A percentile compares a stretch with the other conserved stretches of the same genome.
Conservation (phyloP, 2,888 invertebrate genomes). For the Melieria crassipennis region DNA sequence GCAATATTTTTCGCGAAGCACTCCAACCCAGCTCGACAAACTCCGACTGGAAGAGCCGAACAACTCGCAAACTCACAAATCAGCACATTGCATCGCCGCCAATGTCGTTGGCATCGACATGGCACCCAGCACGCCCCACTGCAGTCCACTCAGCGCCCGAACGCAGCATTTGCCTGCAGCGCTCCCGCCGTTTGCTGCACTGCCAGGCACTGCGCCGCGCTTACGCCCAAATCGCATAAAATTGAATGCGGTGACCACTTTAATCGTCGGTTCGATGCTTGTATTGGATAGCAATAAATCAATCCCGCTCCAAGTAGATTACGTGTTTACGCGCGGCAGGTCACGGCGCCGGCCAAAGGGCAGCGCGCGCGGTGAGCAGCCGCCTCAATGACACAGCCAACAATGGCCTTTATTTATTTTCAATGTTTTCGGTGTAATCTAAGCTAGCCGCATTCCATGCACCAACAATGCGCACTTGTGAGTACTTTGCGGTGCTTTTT, state of each 20-base stretch:
- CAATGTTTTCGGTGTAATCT: too few species aligned
- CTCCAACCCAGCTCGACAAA: too few species aligned
- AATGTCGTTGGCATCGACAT: not conserved
- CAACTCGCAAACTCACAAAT: not conserved
- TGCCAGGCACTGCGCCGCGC: not conserved
- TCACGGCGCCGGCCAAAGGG: not conserved
- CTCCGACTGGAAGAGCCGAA: not conserved
- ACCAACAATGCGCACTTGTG: too few species aligned
- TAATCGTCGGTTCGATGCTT: conserved; percentile 16
- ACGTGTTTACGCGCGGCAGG: conserved; percentile 17
- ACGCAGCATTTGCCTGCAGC: not conserved
- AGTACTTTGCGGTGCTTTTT: too few species aligned
- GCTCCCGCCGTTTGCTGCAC: conserved; percentile 6
- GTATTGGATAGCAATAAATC: conserved; percentile 31
- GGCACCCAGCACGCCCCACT: not conserved
- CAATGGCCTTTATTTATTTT: too few species aligned
- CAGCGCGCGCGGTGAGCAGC: too few species aligned
- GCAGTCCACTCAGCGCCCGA: not conserved
- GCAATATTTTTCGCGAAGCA: too few species aligned
- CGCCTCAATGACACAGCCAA: too few species aligned
- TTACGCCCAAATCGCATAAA: not conserved
- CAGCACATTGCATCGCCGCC: not conserved
- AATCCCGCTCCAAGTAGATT: conserved; percentile 26
- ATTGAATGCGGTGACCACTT: conserved; percentile 6
- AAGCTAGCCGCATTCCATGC: too few species aligned